phyloP scores from a whole-genome alignment of 2,797 vertebrate species.

The Acanthopagrus latus region DNA sequence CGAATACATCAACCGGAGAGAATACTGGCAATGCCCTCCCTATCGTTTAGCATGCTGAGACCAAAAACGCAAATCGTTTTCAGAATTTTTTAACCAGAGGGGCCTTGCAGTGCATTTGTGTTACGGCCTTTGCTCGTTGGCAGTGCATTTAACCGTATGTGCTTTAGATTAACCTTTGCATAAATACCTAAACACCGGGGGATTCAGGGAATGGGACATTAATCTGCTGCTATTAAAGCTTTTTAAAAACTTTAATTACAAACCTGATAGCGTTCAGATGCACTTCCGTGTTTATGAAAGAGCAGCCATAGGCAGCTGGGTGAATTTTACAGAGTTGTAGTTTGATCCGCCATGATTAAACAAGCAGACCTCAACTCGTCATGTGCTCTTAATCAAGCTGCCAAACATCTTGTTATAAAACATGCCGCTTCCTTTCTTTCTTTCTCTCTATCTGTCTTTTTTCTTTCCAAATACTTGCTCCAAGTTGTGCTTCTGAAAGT shows the following conservation, averaged over 20 bases:
- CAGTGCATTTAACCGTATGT: slow-evolving; percentile 12
- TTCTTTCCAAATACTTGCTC: slow-evolving; percentile 33
- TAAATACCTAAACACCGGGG: slow-evolving; percentile 24
- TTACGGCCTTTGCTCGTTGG: slow-evolving; percentile 14
- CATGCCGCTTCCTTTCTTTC: slow-evolving; percentile 7
- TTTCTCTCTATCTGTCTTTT: not conserved
- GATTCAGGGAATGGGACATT: slow-evolving; percentile 2
- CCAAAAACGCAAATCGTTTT: slow-evolving; percentile 25
- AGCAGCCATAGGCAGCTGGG: slow-evolving; percentile 5
- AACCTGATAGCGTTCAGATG: slow-evolving; percentile 30
- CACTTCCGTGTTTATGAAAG: slow-evolving; percentile 38
- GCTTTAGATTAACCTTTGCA: slow-evolving; percentile 40
- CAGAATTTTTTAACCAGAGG: slow-evolving; percentile 24
- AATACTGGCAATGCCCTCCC: not conserved
- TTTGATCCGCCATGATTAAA: slow-evolving; percentile 19
- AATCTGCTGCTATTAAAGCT: slow-evolving; percentile 17
- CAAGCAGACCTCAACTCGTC: slow-evolving; percentile 11
- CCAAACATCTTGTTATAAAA: slow-evolving; percentile 21
- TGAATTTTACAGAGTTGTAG: not conserved
- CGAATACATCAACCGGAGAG: slow-evolving; percentile 14
- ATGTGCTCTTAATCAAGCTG: slow-evolving; percentile 39
- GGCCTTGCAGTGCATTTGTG: not conserved
- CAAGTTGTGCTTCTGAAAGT: slow-evolving; percentile 49
- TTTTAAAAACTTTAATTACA: slow-evolving; percentile 37
- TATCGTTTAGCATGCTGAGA: slow-evolving; percentile 26